These are phyloP conservation scores for Operophtera brumata DNA, from an alignment of 2,888 invertebrate species.

Conservation along the genomic window DNA sequence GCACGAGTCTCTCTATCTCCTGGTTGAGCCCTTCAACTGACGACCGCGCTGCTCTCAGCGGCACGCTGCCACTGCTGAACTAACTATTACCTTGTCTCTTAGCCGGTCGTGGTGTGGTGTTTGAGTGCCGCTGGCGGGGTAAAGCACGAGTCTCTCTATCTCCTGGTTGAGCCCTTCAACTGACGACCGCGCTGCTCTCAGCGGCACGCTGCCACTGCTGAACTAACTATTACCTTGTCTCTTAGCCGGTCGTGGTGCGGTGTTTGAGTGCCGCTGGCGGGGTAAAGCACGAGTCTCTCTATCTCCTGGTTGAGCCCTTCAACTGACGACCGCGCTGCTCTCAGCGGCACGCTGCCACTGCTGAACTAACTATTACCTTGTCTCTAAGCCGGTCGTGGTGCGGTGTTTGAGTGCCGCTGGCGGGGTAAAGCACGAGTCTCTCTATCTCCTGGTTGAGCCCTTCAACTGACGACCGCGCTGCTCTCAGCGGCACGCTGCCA, in stretches of 20 bases:
- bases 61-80: too few relatives aligned
- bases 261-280: conserved; percentile 75
- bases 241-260: conserved; percentile 76
- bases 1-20: conserved; percentile 90
- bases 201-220: too few relatives aligned
- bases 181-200: conserved; percentile 88
- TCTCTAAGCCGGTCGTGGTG: conserved; percentile 80
- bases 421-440: conserved; percentile 84
- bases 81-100: conserved; percentile 83
- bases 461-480: conserved; percentile 91
- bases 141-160: conserved; percentile 89
- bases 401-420: conserved; percentile 74
- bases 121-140: conserved; percentile 75
- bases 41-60: conserved; percentile 86
- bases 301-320: conserved; percentile 94
- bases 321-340: conserved; percentile 90
- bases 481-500: conserved; percentile 79
- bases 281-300: conserved; percentile 86
- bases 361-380: conserved; percentile 69
- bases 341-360: conserved; percentile 78
- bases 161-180: conserved; percentile 94
- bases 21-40: conserved; percentile 93
- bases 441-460: conserved; percentile 94
- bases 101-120: conserved; percentile 75
- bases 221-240: conserved; percentile 77